Evolutionary conservation across 2,113 vertebrate species (phyloP).

Genomic region (human (Homo sapiens)): DNA sequence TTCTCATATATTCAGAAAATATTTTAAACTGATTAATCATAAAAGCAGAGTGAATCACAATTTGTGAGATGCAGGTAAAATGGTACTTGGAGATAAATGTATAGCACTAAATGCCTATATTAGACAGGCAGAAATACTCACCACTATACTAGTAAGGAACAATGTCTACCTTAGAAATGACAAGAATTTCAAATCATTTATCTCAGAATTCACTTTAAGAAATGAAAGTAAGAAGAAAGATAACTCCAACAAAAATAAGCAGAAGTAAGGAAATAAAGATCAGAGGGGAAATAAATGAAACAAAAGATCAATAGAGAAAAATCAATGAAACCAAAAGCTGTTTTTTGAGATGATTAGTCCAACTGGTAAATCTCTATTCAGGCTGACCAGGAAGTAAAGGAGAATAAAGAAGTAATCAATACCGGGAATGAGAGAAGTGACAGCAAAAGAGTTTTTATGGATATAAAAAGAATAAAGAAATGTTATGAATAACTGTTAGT

Average conservation of each 20-base stretch:
- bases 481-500: neutral
- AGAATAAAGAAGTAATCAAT: neutral
- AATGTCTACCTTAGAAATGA: neutral
- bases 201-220: neutral
- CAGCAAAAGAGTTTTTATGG: neutral
- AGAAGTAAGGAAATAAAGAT: slow-evolving; percentile 44
- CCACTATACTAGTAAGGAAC: neutral
- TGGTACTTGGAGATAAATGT: neutral
- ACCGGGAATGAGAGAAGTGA: neutral
- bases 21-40: slow-evolving; percentile 9
- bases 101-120: neutral
- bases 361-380: neutral
- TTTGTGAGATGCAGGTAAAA: neutral
- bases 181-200: neutral
- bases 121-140: neutral
- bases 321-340: slow-evolving; percentile 2
- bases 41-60: neutral
- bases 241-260: neutral
- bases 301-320: slow-evolving; percentile 26
- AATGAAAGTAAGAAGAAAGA: neutral
- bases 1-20: neutral
- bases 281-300: neutral
- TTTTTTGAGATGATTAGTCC: neutral
- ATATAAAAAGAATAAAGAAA: neutral
- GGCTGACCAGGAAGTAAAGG: neutral